Percentiles rank a stretch among this genome's conserved stretches.
Evolutionary conservation across 2,888 invertebrate species (phyloP).

Genomic region (Melinopterus prodromus): DNA sequence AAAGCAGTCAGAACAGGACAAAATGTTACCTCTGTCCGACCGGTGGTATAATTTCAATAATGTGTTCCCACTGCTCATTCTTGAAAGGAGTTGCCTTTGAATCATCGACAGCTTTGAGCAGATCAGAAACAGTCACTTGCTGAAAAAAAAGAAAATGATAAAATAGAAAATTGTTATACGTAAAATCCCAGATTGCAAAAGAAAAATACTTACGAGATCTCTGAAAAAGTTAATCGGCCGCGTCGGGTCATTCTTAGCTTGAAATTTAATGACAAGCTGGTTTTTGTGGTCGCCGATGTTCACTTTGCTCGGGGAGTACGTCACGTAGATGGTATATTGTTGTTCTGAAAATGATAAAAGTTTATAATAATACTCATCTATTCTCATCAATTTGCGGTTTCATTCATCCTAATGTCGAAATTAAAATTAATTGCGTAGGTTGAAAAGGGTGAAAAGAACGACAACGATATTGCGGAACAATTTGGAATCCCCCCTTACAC

Average conservation of each 20-base stretch:
- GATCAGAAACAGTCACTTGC: conserved; percentile 56
- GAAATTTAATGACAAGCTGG: conserved; percentile 17
- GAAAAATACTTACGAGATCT: neutral
- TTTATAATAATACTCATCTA: neutral
- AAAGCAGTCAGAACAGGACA: too few relatives aligned
- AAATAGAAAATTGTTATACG: conserved; percentile 23
- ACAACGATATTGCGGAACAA: too few relatives aligned
- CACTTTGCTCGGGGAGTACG: neutral
- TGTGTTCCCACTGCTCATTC: conserved; percentile 39
- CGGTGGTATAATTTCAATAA: conserved; percentile 13
- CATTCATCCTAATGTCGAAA: neutral
- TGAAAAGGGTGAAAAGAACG: too few relatives aligned
- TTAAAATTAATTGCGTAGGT: too few relatives aligned
- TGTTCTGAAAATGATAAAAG: conserved; percentile 11
- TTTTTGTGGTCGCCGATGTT: neutral
- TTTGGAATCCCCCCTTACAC: too few relatives aligned
- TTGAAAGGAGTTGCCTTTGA: conserved; percentile 46
- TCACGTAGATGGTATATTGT: neutral
- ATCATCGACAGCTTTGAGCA: conserved; percentile 33
- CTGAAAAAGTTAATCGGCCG: neutral
- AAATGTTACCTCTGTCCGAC: neutral
- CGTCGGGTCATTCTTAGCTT: neutral
- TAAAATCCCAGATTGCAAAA: neutral
- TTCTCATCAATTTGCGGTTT: neutral
- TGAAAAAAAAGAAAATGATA: conserved; percentile 49